Base-by-base conservation (phyloP, 2,797 vertebrate genomes). In the Acanthornis magna region DNA sequence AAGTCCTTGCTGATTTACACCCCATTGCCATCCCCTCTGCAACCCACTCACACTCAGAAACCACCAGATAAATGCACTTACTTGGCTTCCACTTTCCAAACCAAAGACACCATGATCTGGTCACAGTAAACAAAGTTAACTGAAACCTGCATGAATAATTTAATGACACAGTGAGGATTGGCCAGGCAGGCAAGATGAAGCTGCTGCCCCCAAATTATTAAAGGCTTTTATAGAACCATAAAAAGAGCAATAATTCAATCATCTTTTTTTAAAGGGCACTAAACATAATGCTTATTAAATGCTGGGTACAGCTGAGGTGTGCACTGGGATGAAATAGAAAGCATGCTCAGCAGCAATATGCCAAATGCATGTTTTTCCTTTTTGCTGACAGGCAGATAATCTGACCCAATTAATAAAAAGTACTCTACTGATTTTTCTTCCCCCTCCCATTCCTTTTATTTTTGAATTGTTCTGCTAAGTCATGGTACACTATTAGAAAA, bases 341-440 rank as follows among this genome's bases (percentile, higher is more conserved):
- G 62, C 97, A 68, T 81, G 94, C 87, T 98, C 97, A 98, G 97
- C 97, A 98, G 96, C 97, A 95, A 36, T 63, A 74, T 89, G 57
- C 75, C 85, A 84, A 78, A 74, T 77, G 21, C 16, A 76, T 4
- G 22, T 91, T 96, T 97, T 85, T 43, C 16, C 16, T 74, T 96
- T 97, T 62, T 86, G 96, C 96, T 97, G 96, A 98, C 96, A 97
- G 88, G 84, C 84, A 96, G 96, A 97, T 96, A 94, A 94, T 63
- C 76, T 94, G 94, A 97, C 96, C 85, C 94, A 97, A 97, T 98
- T 97, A 98, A 98, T 98, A 98, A 98, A 96, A 95, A 92, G 93
- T 97, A 98, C 97, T 98, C 13, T 97, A 97, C 96, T 95, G 70
- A 96, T 96, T 96, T 48, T 88, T 32, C 21, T 1, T 10, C 4